A percentile compares a stretch with the other conserved stretches of the same genome.
phyloP scores from a whole-genome alignment of 2,888 invertebrate genomes.

The Furcula furcula region DNA sequence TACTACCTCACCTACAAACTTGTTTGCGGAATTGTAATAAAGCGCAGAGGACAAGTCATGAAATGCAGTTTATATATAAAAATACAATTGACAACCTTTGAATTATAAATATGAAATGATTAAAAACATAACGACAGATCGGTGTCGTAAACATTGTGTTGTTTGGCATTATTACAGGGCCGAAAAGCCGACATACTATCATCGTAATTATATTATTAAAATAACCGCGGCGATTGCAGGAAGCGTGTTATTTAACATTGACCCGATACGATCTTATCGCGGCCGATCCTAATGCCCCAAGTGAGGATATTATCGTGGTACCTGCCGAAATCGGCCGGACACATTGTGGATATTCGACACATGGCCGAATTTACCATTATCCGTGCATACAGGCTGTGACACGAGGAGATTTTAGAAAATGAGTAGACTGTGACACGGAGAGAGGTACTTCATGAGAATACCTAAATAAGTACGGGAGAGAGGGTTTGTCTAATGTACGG shows the following conservation, averaged over 20 bases:
- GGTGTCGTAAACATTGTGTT: slow-evolving; percentile 42
- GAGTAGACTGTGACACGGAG: too few relatives aligned
- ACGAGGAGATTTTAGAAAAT: too few relatives aligned
- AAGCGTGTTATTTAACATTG: slow-evolving; percentile 79
- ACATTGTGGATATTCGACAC: slow-evolving; percentile 56
- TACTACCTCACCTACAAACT: too few relatives aligned
- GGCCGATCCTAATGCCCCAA: slow-evolving; percentile 69
- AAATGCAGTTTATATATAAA: background rate
- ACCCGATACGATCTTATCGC: slow-evolving; percentile 75
- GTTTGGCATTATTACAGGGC: slow-evolving; percentile 55
- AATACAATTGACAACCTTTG: slow-evolving; percentile 1
- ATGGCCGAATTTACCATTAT: slow-evolving; percentile 38
- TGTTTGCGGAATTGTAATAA: too few relatives aligned
- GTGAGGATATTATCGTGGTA: slow-evolving; percentile 78
- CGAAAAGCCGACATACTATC: slow-evolving; percentile 66
- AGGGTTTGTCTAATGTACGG: too few relatives aligned
- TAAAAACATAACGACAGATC: slow-evolving; percentile 44
- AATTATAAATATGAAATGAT: slow-evolving; percentile 19
- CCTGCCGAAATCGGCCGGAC: slow-evolving; percentile 71
- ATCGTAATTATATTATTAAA: slow-evolving; percentile 79
- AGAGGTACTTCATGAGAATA: background rate
- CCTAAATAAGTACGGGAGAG: too few relatives aligned
- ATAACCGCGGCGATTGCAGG: slow-evolving; percentile 78
- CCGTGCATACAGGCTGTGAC: slow-evolving; percentile 39
- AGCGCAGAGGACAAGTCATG: too few relatives aligned